A percentile compares a stretch with the other conserved stretches of the same genome.
Conservation (phyloP, 1,140 invertebrate genomes). For the Macrotrachela quadricornifera region DNA sequence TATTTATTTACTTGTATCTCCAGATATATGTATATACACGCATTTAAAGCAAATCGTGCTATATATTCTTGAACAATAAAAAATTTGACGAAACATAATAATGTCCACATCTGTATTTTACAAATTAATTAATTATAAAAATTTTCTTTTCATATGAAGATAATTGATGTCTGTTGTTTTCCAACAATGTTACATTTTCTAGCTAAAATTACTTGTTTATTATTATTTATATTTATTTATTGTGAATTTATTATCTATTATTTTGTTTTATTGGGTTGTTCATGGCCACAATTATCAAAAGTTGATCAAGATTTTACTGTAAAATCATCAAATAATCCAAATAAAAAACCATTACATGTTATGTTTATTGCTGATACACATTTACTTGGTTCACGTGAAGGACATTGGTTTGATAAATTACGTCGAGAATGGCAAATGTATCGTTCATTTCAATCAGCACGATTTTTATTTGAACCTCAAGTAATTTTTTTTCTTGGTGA, state of each 20-base stretch:
- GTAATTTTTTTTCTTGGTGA: constrained; percentile 80
- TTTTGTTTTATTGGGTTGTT: background rate
- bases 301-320: no score
- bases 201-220: background rate
- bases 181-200: no score
- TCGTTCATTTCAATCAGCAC: constrained; percentile 65
- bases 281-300: background rate
- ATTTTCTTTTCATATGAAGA: no score
- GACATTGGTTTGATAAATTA: constrained; percentile 88
- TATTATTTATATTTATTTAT: constrained; percentile 1
- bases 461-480: constrained; percentile 59
- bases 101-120: no score
- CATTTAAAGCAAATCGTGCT: no score
- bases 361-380: constrained; percentile 81
- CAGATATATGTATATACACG: no score
- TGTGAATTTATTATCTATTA: constrained; percentile 1
- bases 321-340: no score
- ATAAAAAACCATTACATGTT: constrained; percentile 20
- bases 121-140: no score
- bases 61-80: no score
- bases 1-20: no score
- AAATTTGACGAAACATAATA: no score
- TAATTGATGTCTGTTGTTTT: no score
- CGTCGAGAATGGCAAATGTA: constrained; percentile 94
- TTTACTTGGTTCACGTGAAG: constrained; percentile 56